phyloP scores from a whole-genome alignment of 2,888 invertebrate genomes.

The Hirtodrosophila duncani region DNA sequence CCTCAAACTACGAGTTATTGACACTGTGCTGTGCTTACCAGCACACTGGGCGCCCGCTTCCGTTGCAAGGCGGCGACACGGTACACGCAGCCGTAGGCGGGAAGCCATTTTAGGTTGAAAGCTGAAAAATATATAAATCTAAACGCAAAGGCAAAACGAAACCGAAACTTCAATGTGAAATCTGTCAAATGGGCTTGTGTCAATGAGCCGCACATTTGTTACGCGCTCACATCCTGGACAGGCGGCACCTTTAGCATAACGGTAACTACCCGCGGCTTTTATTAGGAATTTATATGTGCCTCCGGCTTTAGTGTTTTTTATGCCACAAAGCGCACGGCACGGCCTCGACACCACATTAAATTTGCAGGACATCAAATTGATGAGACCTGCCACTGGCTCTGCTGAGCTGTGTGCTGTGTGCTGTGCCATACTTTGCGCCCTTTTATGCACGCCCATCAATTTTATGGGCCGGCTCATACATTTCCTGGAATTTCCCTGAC shows the following conservation, averaged over 20 bases:
- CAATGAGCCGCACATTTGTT: conserved; percentile 10
- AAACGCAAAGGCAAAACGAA: too few relatives aligned
- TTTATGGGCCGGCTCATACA: conserved; percentile 54
- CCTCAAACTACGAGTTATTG: conserved; percentile 27
- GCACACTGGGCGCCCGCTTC: not conserved
- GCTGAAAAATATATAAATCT: too few relatives aligned
- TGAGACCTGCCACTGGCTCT: conserved; percentile 48
- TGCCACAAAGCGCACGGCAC: conserved; percentile 38
- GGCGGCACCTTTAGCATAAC: conserved; percentile 4
- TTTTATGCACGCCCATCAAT: conserved; percentile 45
- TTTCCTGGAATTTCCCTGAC: conserved; percentile 26
- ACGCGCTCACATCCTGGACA: conserved; percentile 27
- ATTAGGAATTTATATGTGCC: conserved; percentile 60
- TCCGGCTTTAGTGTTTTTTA: conserved; percentile 25
- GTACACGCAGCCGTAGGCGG: not conserved
- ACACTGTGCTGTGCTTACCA: not conserved
- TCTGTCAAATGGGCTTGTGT: conserved; percentile 12
- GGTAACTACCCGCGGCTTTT: conserved; percentile 41
- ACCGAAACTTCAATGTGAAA: not conserved
- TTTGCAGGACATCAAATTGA: conserved; percentile 63
- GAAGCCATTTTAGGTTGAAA: too few relatives aligned
- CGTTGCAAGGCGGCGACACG: not conserved
- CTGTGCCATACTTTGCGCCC: not conserved
- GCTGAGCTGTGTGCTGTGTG: conserved; percentile 33
- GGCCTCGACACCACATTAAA: conserved; percentile 59